Base-by-base conservation (phyloP, 2,113 vertebrate species). In the Psilopogon haemacephalus region DNA sequence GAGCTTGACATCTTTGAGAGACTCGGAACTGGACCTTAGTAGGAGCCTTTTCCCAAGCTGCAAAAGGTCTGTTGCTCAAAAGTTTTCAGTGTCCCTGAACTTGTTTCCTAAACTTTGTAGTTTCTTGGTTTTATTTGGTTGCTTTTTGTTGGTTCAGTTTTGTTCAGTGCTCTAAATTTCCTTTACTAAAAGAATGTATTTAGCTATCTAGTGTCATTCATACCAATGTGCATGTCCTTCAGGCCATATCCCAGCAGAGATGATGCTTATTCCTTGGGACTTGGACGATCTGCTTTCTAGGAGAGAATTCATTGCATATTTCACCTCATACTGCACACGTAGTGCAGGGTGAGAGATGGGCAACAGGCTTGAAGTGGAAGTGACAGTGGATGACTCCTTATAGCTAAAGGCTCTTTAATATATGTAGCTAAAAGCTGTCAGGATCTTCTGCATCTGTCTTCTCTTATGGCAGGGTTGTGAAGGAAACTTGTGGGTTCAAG, bases 271-370 rank as follows among this genome's bases (percentile, higher is more conserved):
- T 50, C 30, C 16, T 8, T 65, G 56, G 21, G 26, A 30, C 37
- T 44, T 3, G 0, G 8, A 9, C 19, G 11, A 1, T 20, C 50
- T 12, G 24, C 64, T 38, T 27, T 60, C 24, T 32, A 26, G 24
- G n/a, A 8, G 50, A 35, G 17, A 16, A 26, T 8, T 10, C 5
- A 1, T 69, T 73, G 32, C 11, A 5, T 4, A 0, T 35, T 38
- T 30, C 32, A 7, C 27, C 18, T 62, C 17, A 33, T 42, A 56
- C n/a, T 64, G 62, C 35, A n/a, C 35, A n/a, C 46, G 24, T 38
- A 11, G 30, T 11, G 72, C 30, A 9, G 56, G 28, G 11, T 28
- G 60, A 26, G 4, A 54, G 33, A 8, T 44, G 13, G 8, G 54
- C 55, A 65, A 11, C 37, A 37, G 46, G 11, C 40, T 37, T 50